These are phyloP conservation scores for Condylura cristata DNA, from an alignment of 2,113 vertebrate species.

Conservation along the genomic window DNA sequence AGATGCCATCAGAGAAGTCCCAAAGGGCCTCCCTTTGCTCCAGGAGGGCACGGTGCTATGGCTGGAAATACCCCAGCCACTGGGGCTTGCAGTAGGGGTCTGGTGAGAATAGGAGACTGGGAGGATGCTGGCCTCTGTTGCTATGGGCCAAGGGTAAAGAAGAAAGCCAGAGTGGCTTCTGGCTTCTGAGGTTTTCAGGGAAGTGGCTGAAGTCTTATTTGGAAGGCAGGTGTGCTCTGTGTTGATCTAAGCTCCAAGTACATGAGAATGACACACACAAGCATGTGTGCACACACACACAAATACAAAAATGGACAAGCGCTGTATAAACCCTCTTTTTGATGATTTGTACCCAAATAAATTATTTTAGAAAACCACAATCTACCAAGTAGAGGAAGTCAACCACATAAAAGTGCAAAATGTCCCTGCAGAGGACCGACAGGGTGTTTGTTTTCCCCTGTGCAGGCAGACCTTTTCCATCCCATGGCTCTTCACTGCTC, in stretches of 20 bases:
- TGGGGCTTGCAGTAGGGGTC: not conserved
- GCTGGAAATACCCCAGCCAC: not conserved
- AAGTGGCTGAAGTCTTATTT: not conserved
- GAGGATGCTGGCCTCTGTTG: not conserved
- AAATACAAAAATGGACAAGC: not conserved
- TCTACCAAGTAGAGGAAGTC: conserved; percentile 34
- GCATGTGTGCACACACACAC: too few relatives aligned
- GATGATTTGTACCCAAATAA: conserved; percentile 2
- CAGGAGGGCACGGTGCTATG: not conserved
- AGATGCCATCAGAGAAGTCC: not conserved
- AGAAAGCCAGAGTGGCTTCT: not conserved
- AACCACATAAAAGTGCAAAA: not conserved
- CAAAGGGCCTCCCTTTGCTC: not conserved
- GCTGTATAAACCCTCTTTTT: not conserved
- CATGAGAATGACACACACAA: not conserved
- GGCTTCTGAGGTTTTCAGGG: not conserved
- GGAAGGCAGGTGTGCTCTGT: not conserved
- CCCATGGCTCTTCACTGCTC: not conserved
- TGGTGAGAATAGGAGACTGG: rapidly evolving
- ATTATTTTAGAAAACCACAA: conserved; percentile 31
- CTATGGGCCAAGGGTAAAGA: not conserved
- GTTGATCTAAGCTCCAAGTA: not conserved
- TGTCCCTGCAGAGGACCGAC: not conserved
- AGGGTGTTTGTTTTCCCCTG: not conserved
- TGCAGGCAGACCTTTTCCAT: not conserved